Evolutionary conservation across 2,888 invertebrate genomes (phyloP), one percentile per base, ranked within the genome.

Genomic region (Seira sanloemensis): DNA sequence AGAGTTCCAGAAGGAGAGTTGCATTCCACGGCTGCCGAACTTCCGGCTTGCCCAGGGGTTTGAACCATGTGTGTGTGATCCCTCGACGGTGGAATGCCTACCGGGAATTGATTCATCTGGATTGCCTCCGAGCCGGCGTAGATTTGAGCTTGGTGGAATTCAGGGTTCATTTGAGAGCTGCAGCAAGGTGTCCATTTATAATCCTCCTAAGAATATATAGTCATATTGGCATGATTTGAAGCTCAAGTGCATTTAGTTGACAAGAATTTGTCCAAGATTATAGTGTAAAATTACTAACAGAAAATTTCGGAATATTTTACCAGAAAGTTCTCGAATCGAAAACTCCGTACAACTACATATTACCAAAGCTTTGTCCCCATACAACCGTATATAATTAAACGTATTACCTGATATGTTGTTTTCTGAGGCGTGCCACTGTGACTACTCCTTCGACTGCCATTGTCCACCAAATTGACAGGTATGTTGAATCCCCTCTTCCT

Each of bases 131-230:
- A 83, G 25, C 86, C 80, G 54, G 85, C 73, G 68, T 84, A 65
- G 78, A 78, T 62, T 69, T 74, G 77, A 74, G 80, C 66, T 67
- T 79, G 74, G 62, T 87, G 88, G 79, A 88, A 88, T 78, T 88
- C 88, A 46, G 76, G 80, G 23, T 86, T 81, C 71, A 84, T 86
- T 78, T 84, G 84, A 37, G 79, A 81, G 1, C 84, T 82, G 12
- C 86, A 87, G 67, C 87, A 87, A 12, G 88, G 81, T 68, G 86
- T 84, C 88, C 88, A 88, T 81, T 88, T 88, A 78, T 88, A 88
- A 71, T 88, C 88, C 80, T 88, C 88, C 88, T 88, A 37, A 37
- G 37, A 37, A 7, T 37, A 37, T 12, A 37, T 12, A 37, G 37
- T 37, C 5, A 12, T 12, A 37, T 37, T 37, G 12, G n/a, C n/a